A percentile compares a stretch with the other conserved stretches of the same genome.
phyloP scores from a whole-genome alignment of 2,797 vertebrate genomes.

The Eidolon dupreanum region DNA sequence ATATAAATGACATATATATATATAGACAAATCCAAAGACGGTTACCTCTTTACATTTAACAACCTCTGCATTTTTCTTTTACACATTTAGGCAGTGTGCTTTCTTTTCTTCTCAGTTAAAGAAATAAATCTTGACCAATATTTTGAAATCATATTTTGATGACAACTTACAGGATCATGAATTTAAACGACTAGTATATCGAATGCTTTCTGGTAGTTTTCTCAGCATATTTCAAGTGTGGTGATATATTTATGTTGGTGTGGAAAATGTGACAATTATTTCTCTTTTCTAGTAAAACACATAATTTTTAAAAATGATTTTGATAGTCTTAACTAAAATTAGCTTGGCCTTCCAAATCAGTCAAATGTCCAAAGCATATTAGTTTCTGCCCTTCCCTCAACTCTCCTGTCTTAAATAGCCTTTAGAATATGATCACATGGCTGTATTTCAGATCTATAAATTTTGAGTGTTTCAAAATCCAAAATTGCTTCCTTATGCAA shows the following conservation, averaged over 20 bases:
- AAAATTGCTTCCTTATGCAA: slow-evolving; percentile 80
- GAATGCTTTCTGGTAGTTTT: slow-evolving; percentile 37
- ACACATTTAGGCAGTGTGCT: slow-evolving; percentile 81
- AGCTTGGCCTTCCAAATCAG: slow-evolving; percentile 79
- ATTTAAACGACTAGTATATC: slow-evolving; percentile 59
- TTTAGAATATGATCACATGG: slow-evolving; percentile 72
- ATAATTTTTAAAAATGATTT: slow-evolving; percentile 54
- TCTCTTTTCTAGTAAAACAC: slow-evolving; percentile 76
- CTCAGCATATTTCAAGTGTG: slow-evolving; percentile 62
- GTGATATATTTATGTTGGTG: slow-evolving; percentile 54
- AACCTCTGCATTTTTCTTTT: slow-evolving; percentile 85
- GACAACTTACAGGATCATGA: slow-evolving; percentile 26
- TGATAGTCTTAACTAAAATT: slow-evolving; percentile 77
- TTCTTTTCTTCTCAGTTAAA: slow-evolving; percentile 59
- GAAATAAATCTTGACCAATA: slow-evolving; percentile 61
- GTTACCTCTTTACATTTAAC: slow-evolving; percentile 84
- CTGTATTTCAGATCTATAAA: slow-evolving; percentile 81
- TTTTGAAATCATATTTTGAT: slow-evolving; percentile 63
- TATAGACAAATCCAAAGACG: slow-evolving; percentile 82
- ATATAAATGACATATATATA: not conserved
- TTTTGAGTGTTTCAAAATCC: slow-evolving; percentile 83
- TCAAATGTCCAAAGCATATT: slow-evolving; percentile 81
- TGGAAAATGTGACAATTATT: slow-evolving; percentile 71
- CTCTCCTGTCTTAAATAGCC: slow-evolving; percentile 63
- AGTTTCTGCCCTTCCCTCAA: slow-evolving; percentile 69